Base-by-base conservation (phyloP, 2,113 vertebrate species). In the Phaethon lepturus region DNA sequence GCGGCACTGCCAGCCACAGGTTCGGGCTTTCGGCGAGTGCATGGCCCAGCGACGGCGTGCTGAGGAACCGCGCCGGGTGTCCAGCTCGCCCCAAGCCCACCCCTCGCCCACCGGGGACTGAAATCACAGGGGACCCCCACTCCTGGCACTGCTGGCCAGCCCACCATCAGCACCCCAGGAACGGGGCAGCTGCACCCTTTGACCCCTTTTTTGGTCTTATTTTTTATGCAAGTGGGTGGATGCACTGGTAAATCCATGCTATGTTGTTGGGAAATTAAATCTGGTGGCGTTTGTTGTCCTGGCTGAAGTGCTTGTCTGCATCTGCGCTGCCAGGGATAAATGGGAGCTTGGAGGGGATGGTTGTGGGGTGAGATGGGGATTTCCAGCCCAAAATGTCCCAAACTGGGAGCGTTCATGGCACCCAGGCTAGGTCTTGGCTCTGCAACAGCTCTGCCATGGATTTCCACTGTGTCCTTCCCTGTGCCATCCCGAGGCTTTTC, bases 1-100 rank as follows among this genome's bases (percentile, higher is more conserved):
- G 99, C 88, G 99, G 29, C 96, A 62, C 35, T 99, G 99, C 97
- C 99, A 99, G 96, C 20, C 23, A 1, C 97, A 99, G 69, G 98
- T 99, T 49, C 98, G 98, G 84, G 98, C 98, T 6, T 99, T 99
- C 50, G 98, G 98, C 47, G 97, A 99, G 45, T 99, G 99, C 94
- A 99, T 99, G 99, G 97, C 91, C 47, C 96, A 78, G 31, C 98
- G 97, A 80, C 98, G 99, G 25, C 97, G 88, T 2, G 92, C 92
- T 40, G 88, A 98, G 64, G 98, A 98, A 19, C 95, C 98, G 13
- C 93, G 18, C 33, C 94, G 11, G 29, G 14, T 14, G 2, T 4
- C 23, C 8, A 10, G 18, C 1, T 13, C 45, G 0, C 3, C 1
- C 67, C 67, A 31, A 1, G 35, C 40, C 12, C 66, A 19, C 6